phyloP scores from a whole-genome alignment of 2,113 vertebrate species.

The Chionodraco myersi region DNA sequence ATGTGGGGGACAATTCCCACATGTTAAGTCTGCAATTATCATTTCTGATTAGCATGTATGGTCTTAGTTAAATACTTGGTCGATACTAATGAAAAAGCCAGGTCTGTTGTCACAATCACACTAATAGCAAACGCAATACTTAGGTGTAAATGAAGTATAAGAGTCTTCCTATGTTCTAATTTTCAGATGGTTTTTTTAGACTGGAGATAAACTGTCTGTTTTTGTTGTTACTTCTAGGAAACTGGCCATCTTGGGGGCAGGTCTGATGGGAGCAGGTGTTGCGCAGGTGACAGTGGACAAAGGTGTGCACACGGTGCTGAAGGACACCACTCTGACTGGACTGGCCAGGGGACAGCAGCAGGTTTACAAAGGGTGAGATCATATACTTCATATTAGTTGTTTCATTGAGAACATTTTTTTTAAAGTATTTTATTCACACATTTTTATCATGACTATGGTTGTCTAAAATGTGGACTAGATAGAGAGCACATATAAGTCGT shows the following conservation, averaged over 20 bases:
- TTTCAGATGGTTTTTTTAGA: not conserved
- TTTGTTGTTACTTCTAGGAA: slow-evolving; percentile 77
- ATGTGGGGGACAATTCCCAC: not conserved
- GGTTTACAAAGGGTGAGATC: slow-evolving; percentile 93
- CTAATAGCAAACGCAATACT: not conserved
- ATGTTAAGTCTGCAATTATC: not conserved
- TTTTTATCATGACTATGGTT: too few relatives aligned
- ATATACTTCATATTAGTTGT: not conserved
- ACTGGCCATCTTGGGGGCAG: slow-evolving; percentile 93
- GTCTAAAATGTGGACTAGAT: too few relatives aligned
- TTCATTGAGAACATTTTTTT: not conserved
- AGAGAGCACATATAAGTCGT: too few relatives aligned
- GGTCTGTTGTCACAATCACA: not conserved
- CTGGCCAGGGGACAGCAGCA: slow-evolving; percentile 93
- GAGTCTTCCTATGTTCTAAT: not conserved
- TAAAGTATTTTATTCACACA: too few relatives aligned
- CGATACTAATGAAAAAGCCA: not conserved
- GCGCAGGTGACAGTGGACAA: slow-evolving; percentile 95
- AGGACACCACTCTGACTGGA: slow-evolving; percentile 88
- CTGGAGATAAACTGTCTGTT: not conserved
- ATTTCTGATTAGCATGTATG: not conserved
- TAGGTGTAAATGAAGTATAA: not conserved
- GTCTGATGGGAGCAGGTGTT: slow-evolving; percentile 96
- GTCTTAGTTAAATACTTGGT: not conserved
- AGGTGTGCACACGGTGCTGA: slow-evolving; percentile 90